These are phyloP conservation scores for Odontomachus brunneus DNA, from an alignment of 1,140 invertebrate genomes.

Conservation along the genomic window DNA sequence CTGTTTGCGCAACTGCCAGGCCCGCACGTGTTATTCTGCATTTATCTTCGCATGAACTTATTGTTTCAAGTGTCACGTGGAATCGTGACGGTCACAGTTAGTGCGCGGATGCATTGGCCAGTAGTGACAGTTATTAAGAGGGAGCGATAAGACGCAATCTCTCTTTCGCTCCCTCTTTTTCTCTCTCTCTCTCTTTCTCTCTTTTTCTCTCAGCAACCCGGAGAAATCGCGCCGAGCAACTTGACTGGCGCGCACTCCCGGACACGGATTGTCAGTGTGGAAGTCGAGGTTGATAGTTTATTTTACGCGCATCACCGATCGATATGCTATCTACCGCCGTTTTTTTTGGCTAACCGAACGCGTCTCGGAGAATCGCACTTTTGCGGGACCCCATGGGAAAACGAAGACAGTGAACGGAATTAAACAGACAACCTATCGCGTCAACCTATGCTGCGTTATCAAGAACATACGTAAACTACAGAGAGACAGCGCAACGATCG, in stretches of 20 bases:
- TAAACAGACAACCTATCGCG: too few relatives aligned
- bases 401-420: not conserved
- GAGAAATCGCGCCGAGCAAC: not conserved
- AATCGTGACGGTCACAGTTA: not conserved
- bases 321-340: too few relatives aligned
- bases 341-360: too few relatives aligned
- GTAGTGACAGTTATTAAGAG: not conserved
- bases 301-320: too few relatives aligned
- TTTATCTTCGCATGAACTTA: not conserved
- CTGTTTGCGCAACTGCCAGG: not conserved
- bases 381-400: not conserved
- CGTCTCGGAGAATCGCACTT: too few relatives aligned
- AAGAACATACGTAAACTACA: not conserved
- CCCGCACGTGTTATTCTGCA: not conserved
- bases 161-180: too few relatives aligned
- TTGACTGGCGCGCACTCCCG: too few relatives aligned
- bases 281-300: too few relatives aligned
- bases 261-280: too few relatives aligned
- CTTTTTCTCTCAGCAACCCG: not conserved
- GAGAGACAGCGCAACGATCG: not conserved
- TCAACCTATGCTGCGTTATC: too few relatives aligned
- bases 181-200: not conserved
- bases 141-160: conserved; percentile 8
- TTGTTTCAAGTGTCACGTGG: not conserved
- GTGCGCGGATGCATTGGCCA: too few relatives aligned